A percentile compares a stretch with the other conserved stretches of the same genome.
Conservation (phyloP, 2,113 vertebrate genomes). For the Talpa occidentalis region DNA sequence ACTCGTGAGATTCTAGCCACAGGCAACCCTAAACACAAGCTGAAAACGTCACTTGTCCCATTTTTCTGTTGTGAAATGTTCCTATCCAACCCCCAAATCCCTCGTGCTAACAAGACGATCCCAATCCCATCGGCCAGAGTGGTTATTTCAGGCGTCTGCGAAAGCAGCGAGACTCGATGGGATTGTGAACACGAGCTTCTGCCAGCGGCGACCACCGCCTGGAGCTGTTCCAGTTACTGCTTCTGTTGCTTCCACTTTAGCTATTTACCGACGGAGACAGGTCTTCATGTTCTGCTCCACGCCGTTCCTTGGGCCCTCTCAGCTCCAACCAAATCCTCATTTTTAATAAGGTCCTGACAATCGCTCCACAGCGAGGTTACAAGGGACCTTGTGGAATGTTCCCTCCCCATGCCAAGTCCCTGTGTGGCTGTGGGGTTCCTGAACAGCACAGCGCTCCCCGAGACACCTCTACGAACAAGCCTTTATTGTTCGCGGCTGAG, state of each 20-base stretch:
- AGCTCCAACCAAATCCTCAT: not conserved
- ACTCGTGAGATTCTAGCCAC: not conserved
- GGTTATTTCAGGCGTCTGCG: not conserved
- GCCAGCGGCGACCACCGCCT: not conserved
- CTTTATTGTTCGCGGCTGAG: not conserved
- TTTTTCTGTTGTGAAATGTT: not conserved
- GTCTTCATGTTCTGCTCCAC: not conserved
- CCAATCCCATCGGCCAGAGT: not conserved
- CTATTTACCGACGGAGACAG: not conserved
- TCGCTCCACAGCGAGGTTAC: not conserved
- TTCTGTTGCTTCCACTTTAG: not conserved
- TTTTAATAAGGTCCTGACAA: not conserved
- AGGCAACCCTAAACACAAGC: not conserved
- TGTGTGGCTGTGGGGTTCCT: rapidly evolving
- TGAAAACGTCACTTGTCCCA: constrained; percentile 40
- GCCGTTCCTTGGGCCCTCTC: not conserved
- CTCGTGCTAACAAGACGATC: constrained; percentile 51
- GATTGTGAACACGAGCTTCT: not conserved
- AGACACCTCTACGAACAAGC: not conserved
- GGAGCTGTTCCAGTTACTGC: not conserved
- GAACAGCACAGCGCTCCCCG: not conserved
- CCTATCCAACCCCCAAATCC: constrained; percentile 22
- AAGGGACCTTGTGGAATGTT: rapidly evolving
- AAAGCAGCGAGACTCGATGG: not conserved
- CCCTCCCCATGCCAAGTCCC: too few species aligned